phyloP scores from a whole-genome alignment of 2,113 vertebrate genomes.

The Brachyhypopomus occidentalis region DNA sequence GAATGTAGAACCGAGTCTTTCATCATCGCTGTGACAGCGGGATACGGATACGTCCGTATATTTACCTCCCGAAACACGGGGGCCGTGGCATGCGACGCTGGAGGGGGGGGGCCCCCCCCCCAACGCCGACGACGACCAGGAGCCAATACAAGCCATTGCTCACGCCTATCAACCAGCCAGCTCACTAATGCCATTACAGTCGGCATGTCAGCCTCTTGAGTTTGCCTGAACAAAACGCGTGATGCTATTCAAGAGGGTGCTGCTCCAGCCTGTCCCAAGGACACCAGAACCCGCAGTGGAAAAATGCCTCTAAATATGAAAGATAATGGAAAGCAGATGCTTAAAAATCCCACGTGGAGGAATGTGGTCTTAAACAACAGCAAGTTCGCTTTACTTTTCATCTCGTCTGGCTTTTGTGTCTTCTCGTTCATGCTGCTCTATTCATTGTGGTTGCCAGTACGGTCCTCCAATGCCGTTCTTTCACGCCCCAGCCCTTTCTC shows the following conservation, averaged over 20 bases:
- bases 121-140: neutral
- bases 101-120: neutral
- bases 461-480: conserved; percentile 7
- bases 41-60: neutral
- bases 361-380: conserved; percentile 24
- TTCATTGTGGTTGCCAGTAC: conserved; percentile 25
- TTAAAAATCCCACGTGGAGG: conserved; percentile 1
- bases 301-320: neutral
- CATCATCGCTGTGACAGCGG: neutral
- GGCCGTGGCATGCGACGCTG: neutral
- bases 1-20: neutral
- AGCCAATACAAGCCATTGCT: conserved; percentile 2
- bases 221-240: neutral
- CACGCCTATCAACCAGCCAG: neutral
- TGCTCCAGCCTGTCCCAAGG: conserved; percentile 12
- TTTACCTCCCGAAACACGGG: neutral
- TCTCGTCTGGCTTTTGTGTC: conserved; percentile 4
- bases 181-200: neutral
- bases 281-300: neutral
- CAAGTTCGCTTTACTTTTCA: neutral
- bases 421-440: neutral
- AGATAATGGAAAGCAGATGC: neutral
- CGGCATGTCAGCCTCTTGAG: too few relatives aligned
- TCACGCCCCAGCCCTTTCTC: conserved; percentile 14
- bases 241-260: neutral